Evolutionary conservation across 2,797 vertebrate species (phyloP).

Genomic region (Melanotaenia maccullochi): DNA sequence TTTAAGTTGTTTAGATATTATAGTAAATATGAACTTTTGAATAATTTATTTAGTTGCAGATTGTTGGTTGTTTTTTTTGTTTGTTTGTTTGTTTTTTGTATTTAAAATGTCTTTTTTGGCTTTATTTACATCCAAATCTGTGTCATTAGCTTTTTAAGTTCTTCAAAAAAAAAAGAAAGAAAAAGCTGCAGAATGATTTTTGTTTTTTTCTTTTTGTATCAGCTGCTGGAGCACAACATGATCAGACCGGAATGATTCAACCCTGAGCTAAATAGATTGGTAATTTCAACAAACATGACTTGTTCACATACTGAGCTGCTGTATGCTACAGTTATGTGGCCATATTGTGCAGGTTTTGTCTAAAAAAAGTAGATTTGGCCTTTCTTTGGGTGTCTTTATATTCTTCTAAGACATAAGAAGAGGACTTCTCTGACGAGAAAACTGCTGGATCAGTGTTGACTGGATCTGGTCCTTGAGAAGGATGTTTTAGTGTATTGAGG

Average conservation of each 20-base stretch:
- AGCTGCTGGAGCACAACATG: conserved; percentile 50
- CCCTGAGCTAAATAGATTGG: conserved; percentile 47
- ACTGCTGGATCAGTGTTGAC: conserved; percentile 34
- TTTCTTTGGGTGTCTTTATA: conserved; percentile 15
- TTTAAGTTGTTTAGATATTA: conserved; percentile 78
- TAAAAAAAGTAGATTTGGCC: conserved; percentile 29
- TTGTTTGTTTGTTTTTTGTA: conserved; percentile 21
- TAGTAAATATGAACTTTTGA: conserved; percentile 43
- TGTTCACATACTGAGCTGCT: conserved; percentile 18
- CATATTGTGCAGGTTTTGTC: conserved; percentile 72
- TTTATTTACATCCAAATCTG: conserved; percentile 44
- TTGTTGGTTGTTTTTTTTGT: conserved; percentile 20
- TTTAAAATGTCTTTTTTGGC: conserved; percentile 30
- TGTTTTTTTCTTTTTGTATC: conserved; percentile 21
- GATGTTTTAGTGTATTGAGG: conserved; percentile 27
- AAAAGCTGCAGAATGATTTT: conserved; percentile 13
- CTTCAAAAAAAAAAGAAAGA: neutral
- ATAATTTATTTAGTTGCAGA: neutral
- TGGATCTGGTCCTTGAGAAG: conserved; percentile 46
- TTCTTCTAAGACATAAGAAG: conserved; percentile 39
- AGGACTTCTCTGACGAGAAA: conserved; percentile 36
- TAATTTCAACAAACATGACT: conserved; percentile 13
- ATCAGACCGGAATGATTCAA: conserved; percentile 48
- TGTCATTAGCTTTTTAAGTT: conserved; percentile 23
- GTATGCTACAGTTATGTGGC: conserved; percentile 10